These are phyloP conservation scores for Aspidiotus destructor DNA, from an alignment of 2,888 invertebrate species.

Conservation along the genomic window DNA sequence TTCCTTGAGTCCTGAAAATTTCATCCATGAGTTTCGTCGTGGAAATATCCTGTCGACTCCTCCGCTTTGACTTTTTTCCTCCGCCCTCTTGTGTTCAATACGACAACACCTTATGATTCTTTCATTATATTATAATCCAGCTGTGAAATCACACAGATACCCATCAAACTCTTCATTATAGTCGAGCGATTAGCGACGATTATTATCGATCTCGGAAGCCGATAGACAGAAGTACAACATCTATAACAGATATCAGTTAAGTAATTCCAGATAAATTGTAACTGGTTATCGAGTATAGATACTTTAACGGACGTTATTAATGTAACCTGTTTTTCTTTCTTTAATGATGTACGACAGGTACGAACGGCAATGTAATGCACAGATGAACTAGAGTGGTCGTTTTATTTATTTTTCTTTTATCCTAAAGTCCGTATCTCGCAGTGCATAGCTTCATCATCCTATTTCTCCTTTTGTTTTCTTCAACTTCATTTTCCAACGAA, in stretches of 20 bases:
- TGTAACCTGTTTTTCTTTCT: not conserved
- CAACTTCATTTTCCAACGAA: not conserved
- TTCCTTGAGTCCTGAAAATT: no score
- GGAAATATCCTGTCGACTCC: no score
- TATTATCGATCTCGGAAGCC: constrained; percentile 2
- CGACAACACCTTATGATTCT: no score
- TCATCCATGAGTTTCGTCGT: no score
- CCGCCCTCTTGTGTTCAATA: no score
- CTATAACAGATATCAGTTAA: constrained; percentile 18
- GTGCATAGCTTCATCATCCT: not conserved
- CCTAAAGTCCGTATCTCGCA: not conserved
- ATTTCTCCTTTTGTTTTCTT: not conserved
- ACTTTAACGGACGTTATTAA: constrained; percentile 12
- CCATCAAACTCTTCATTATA: no score
- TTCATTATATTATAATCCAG: no score
- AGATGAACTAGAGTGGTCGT: no score
- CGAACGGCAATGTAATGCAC: not conserved
- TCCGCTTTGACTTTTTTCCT: no score
- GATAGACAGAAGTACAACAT: not conserved
- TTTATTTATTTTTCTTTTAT: no score
- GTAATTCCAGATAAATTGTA: constrained; percentile 24
- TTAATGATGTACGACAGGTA: not conserved
- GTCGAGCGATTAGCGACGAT: not conserved
- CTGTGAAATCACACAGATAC: no score
- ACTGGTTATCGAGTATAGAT: constrained; percentile 25